Percentiles rank a stretch among this genome's conserved stretches.
These are phyloP conservation scores for Hydractinia symbiolongicarpus DNA, from an alignment of 30 jellyfish, hydroid and myxozoan species.

Conservation along the genomic window DNA sequence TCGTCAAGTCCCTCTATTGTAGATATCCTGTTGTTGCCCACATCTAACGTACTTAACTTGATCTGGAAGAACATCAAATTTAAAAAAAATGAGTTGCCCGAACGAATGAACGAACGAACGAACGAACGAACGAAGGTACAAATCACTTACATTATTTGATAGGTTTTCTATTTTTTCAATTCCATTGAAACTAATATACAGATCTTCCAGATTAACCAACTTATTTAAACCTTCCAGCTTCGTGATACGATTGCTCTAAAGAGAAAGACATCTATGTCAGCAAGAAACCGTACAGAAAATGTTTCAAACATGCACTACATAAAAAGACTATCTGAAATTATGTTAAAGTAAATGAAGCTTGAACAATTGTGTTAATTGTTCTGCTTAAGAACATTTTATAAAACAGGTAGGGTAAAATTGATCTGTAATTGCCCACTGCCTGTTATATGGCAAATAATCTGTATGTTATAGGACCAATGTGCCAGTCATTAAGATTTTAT, in stretches of 20 bases:
- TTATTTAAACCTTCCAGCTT: conserved; percentile 74
- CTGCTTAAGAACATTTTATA: no score
- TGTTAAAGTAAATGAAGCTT: no score
- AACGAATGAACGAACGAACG: background rate
- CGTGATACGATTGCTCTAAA: conserved; percentile 76
- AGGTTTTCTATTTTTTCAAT: conserved; percentile 64
- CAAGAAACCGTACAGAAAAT: background rate
- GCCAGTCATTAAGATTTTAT: no score
- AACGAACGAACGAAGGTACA: background rate
- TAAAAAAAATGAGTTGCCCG: background rate
- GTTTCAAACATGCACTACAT: background rate
- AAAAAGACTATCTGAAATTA: no score
- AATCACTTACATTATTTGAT: conserved; percentile 60
- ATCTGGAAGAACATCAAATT: conserved; percentile 14
- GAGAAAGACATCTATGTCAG: background rate
- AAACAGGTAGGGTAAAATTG: no score
- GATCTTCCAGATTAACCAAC: conserved; percentile 57
- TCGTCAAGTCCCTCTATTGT: conserved; percentile 49
- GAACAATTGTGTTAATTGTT: no score
- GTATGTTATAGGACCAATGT: no score
- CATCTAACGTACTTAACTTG: conserved; percentile 58
- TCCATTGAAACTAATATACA: conserved; percentile 87
- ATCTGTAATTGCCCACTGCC: no score
- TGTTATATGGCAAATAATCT: no score
- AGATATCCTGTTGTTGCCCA: conserved; percentile 62